These are phyloP conservation scores for Epicampocera succincta DNA, from an alignment of 2,888 invertebrate genomes.

Conservation along the genomic window DNA sequence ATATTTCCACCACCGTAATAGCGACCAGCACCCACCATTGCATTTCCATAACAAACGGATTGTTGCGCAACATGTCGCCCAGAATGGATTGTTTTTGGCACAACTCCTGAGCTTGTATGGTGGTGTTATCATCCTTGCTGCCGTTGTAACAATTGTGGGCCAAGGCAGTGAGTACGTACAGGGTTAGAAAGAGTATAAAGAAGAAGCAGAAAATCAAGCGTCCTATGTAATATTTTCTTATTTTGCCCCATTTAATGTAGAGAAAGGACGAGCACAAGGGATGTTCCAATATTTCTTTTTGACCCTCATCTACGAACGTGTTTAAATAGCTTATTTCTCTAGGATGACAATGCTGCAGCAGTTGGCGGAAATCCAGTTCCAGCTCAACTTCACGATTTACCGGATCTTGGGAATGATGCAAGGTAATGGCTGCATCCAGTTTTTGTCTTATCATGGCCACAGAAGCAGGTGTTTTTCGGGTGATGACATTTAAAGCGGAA, in stretches of 20 bases:
- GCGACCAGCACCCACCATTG: constrained; percentile 92
- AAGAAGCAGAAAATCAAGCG: constrained; percentile 89
- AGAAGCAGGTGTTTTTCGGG: constrained; percentile 92
- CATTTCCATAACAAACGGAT: constrained; percentile 90
- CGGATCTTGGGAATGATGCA: constrained; percentile 89
- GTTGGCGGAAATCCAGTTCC: constrained; percentile 90
- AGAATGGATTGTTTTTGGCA: constrained; percentile 91
- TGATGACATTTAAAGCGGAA: constrained; percentile 91
- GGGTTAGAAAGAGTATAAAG: constrained; percentile 90
- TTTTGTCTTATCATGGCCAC: constrained; percentile 91
- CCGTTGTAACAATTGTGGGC: constrained; percentile 93
- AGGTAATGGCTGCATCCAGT: constrained; percentile 89
- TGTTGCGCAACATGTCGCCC: constrained; percentile 88
- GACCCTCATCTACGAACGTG: constrained; percentile 93
- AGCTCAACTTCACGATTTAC: constrained; percentile 91
- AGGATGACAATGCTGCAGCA: constrained; percentile 91
- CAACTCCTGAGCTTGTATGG: constrained; percentile 87
- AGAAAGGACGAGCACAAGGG: constrained; percentile 94
- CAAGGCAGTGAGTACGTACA: constrained; percentile 90
- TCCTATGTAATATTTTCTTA: constrained; percentile 92
- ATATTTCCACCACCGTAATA: constrained; percentile 90
- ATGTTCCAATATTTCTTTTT: constrained; percentile 92
- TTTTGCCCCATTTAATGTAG: constrained; percentile 94
- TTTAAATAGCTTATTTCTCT: constrained; percentile 93
- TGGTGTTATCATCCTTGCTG: constrained; percentile 88